Evolutionary conservation across 92 coral and sea anemone species (phyloP).

Genomic region (Blastomussa wellsi): DNA sequence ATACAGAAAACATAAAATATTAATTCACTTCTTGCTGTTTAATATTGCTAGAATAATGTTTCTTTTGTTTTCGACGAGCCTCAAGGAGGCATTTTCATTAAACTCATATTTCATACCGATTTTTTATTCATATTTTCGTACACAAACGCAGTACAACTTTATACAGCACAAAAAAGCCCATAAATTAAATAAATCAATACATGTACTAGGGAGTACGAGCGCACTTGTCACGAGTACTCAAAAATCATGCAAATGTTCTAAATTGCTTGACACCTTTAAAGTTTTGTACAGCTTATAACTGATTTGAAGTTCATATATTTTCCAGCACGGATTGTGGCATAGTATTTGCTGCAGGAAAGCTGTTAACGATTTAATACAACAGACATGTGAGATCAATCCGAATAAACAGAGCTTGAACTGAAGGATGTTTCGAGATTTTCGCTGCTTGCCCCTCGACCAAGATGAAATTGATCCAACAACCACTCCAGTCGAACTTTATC

Average conservation of each 20-base stretch:
- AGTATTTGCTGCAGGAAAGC: neutral
- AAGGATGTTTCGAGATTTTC: slow-evolving; percentile 16
- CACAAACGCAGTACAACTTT: neutral
- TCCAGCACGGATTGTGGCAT: neutral
- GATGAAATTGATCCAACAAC: slow-evolving; percentile 77
- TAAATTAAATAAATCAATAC: neutral
- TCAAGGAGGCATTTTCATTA: slow-evolving; percentile 5
- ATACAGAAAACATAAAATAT: slow-evolving; percentile 34
- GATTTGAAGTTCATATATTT: neutral
- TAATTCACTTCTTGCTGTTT: slow-evolving; percentile 30
- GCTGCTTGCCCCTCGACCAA: slow-evolving; percentile 21
- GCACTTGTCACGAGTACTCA: neutral
- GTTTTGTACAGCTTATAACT: neutral
- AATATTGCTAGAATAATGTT: slow-evolving; percentile 12
- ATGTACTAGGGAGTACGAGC: neutral
- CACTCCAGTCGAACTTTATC: slow-evolving; percentile 90
- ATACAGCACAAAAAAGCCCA: neutral
- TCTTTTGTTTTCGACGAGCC: slow-evolving; percentile 8
- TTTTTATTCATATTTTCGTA: neutral
- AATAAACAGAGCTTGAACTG: slow-evolving; percentile 38
- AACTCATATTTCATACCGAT: slow-evolving; percentile 13
- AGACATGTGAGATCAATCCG: slow-evolving; percentile 1
- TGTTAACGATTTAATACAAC: neutral
- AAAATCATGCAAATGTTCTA: neutral
- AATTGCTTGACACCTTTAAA: neutral